Evolutionary conservation across 1,140 invertebrate species (phyloP), one percentile per base, ranked within the genome.

Genomic region (Hycleus phaleratus): DNA sequence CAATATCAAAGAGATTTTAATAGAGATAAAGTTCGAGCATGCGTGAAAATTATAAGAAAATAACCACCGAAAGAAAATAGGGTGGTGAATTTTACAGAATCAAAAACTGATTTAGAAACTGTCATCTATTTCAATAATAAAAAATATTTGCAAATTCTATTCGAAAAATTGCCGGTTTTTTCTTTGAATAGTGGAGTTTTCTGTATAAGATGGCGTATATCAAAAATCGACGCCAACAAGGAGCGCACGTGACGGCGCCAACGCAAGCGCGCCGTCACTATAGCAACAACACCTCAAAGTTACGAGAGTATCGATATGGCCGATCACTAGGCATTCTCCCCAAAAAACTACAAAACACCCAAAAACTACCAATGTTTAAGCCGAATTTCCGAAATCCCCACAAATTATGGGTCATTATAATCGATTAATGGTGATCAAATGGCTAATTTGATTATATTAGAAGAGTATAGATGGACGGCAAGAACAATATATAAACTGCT

Each of bases 1-100:
- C 71, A 72, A 72, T 72, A 72, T 72, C 71, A 72, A 72, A 72
- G 67, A 62, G 69, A 70, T 70, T 71, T 71, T 72, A 72, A 72
- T 72, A 65, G 69, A 68, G 65, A 70, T 66, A 64, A 67, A 65
- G 58, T 44, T 59, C 71, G 64, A 66, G 69, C 69, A 71, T 70
- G 71, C 69, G 71, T 72, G 68, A 72, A 72, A 71, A 71, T 72
- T 71, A 71, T 66, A 65, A 69, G 66, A 68, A 70, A 67, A 61
- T 64, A 68, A 69, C 64, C 62, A 68, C 63, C 61, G 52, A 42
- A 51, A 48, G 25, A 50, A 46, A 49, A 26, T 11, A 26, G 10
- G 38, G 53, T 55, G 40, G 50, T 43, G 24, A 52, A 26, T 43
- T 50, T 5, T 42, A 3, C 5, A 32, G 42, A 49, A 44, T 50